phyloP scores from a whole-genome alignment of 2,888 invertebrate genomes.

The Caenorhabditis panamensis region DNA sequence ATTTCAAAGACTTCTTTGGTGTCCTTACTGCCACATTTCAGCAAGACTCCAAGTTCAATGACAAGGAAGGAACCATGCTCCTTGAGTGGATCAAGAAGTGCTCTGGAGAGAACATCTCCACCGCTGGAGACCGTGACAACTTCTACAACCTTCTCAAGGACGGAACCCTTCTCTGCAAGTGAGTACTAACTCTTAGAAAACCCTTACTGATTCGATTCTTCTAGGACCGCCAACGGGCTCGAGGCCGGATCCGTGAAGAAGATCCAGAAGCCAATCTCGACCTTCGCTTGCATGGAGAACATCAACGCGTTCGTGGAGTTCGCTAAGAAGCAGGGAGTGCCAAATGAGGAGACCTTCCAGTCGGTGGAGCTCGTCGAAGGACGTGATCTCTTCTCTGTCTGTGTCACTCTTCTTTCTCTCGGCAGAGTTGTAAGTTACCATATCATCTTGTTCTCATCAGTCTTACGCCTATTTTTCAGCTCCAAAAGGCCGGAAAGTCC shows the following conservation, averaged over 20 bases:
- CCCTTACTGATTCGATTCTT: not conserved
- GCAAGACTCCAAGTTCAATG: slow-evolving; percentile 98
- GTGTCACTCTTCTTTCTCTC: slow-evolving; percentile 77
- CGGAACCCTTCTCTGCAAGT: slow-evolving; percentile 94
- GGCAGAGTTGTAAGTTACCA: slow-evolving; percentile 76
- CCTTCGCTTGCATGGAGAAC: slow-evolving; percentile 99
- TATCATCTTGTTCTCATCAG: not conserved
- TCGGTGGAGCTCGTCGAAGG: slow-evolving; percentile 97
- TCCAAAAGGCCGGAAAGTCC: slow-evolving; percentile 77
- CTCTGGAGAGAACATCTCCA: slow-evolving; percentile 89
- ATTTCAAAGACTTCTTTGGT: too few relatives aligned
- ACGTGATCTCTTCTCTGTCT: slow-evolving; percentile 94
- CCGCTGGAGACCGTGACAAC: slow-evolving; percentile 89
- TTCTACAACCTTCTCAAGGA: slow-evolving; percentile 92
- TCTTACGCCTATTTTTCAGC: slow-evolving; percentile 64
- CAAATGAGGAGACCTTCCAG: slow-evolving; percentile 91
- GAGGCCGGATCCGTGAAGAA: slow-evolving; percentile 92
- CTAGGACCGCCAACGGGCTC: slow-evolving; percentile 90
- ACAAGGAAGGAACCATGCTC: slow-evolving; percentile 92
- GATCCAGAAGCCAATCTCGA: slow-evolving; percentile 92
- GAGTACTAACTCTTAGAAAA: slow-evolving; percentile 34
- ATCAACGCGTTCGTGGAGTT: slow-evolving; percentile 94
- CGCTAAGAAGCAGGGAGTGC: slow-evolving; percentile 89
- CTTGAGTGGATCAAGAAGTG: slow-evolving; percentile 93
- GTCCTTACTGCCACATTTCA: slow-evolving; percentile 81